A percentile compares a stretch with the other conserved stretches of the same genome.
These are phyloP conservation scores for Venusia cambrica DNA, from an alignment of 2,888 invertebrate genomes.

Conservation along the genomic window DNA sequence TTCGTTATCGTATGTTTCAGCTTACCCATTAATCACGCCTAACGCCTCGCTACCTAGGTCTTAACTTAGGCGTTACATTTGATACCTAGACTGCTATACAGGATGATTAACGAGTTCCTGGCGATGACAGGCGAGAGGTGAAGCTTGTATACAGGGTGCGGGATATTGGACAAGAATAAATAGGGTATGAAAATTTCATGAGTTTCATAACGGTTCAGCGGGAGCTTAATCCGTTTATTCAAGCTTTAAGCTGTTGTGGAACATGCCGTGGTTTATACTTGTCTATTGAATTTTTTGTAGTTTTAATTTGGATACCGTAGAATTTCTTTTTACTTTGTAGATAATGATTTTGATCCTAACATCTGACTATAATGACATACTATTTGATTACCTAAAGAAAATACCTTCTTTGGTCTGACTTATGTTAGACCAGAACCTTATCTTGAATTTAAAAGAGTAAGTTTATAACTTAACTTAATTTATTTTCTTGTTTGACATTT, in stretches of 20 bases:
- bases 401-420: no score
- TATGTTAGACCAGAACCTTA: no score
- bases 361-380: no score
- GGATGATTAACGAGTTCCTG: conserved; percentile 70
- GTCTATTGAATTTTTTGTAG: no score
- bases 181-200: conserved; percentile 30
- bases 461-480: no score
- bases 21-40: conserved; percentile 27
- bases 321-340: no score
- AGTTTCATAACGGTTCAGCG: conserved; percentile 19
- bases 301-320: conserved; percentile 1
- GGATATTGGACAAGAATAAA: conserved; percentile 22
- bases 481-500: no score
- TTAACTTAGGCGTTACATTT: conserved; percentile 51
- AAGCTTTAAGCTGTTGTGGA: neutral
- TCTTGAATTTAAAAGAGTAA: no score
- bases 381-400: no score
- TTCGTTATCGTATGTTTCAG: conserved; percentile 6
- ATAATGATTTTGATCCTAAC: no score
- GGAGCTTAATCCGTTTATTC: conserved; percentile 11
- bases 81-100: conserved; percentile 47
- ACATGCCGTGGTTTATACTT: no score
- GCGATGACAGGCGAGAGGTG: conserved; percentile 64
- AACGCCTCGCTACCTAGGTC: conserved; percentile 30
- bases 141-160: conserved; percentile 56